Percentiles rank a stretch among this genome's conserved stretches.
These are phyloP conservation scores for Zaprionus gabonicus DNA, from an alignment of 1,140 invertebrate species.

Conservation along the genomic window DNA sequence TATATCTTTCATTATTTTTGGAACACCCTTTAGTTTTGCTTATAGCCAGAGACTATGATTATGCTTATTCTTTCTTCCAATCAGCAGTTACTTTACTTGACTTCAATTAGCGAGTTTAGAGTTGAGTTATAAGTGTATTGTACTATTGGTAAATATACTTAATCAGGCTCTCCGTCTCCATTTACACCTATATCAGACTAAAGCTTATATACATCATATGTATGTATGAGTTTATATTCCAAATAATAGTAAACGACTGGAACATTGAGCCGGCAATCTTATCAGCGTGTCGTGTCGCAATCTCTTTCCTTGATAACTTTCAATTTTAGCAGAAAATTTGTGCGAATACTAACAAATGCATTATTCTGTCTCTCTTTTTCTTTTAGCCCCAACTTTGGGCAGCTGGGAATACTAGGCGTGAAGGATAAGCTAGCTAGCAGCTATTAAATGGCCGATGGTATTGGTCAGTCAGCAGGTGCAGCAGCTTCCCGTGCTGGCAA, in stretches of 20 bases:
- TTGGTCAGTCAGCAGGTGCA: slow-evolving; percentile 78
- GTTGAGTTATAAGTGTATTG: background rate
- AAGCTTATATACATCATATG: background rate
- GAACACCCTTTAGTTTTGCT: background rate
- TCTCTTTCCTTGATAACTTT: slow-evolving; percentile 4
- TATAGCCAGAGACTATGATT: background rate
- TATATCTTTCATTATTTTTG: no score
- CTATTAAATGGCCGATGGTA: slow-evolving; percentile 82
- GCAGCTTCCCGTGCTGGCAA: slow-evolving; percentile 64
- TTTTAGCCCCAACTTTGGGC: slow-evolving; percentile 13
- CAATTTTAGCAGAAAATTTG: background rate
- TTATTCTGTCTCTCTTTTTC: background rate
- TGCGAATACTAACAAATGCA: background rate
- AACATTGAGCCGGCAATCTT: background rate
- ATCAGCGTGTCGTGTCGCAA: background rate
- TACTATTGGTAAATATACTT: background rate
- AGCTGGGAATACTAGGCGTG: slow-evolving; percentile 20
- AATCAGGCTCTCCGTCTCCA: background rate
- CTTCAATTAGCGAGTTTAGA: slow-evolving; percentile 2
- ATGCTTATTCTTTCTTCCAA: background rate
- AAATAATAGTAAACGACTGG: background rate
- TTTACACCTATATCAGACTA: background rate
- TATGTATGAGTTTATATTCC: background rate
- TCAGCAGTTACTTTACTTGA: background rate
- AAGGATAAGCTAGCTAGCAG: slow-evolving; percentile 43